Evolutionary conservation across 2,113 vertebrate species (phyloP).

Genomic region (Herpailurus yagouaroundi): DNA sequence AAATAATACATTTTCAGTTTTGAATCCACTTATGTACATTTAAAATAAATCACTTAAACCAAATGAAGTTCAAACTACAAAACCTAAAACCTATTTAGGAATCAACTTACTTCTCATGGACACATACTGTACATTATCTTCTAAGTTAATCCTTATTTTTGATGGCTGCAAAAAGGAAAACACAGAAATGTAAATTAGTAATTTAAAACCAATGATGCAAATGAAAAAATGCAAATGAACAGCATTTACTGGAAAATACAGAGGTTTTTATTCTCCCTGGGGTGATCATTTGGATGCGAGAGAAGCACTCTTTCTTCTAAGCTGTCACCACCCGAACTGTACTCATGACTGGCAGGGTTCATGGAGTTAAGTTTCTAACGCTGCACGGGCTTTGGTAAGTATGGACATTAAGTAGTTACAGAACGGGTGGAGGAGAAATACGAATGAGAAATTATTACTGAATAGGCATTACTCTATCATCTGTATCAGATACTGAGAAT

Average conservation of each 20-base stretch:
- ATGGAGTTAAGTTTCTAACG: neutral
- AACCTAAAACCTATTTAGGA: conserved; percentile 15
- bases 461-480: fast-evolving
- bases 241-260: neutral
- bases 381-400: fast-evolving
- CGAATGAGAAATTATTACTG: neutral
- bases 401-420: neutral
- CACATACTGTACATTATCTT: conserved; percentile 63
- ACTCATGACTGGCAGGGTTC: neutral
- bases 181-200: conserved; percentile 8
- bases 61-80: neutral
- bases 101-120: conserved; percentile 86
- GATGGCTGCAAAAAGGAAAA: conserved; percentile 76
- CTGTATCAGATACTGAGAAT: neutral
- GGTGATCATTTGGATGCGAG: neutral
- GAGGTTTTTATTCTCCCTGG: neutral
- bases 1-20: neutral
- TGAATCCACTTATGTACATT: neutral
- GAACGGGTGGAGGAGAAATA: neutral
- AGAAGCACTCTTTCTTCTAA: neutral
- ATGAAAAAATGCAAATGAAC: neutral
- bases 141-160: conserved; percentile 75
- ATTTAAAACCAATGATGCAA: conserved; percentile 2
- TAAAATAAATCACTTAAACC: neutral
- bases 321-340: neutral